Conservation (phyloP, 2,888 invertebrate genomes). For the Eilema sororculum region DNA sequence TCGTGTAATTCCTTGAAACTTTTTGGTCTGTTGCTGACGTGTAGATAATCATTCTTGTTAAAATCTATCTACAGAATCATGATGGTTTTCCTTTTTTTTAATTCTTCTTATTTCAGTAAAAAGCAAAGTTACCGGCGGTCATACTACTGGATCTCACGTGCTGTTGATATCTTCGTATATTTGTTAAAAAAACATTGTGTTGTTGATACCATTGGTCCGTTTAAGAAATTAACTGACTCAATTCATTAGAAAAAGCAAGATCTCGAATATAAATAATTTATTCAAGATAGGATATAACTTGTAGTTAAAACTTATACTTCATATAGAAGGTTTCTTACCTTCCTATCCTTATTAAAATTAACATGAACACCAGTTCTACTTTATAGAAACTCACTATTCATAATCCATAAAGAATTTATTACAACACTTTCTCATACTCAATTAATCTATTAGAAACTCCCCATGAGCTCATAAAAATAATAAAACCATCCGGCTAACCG, state of each 20-base stretch:
- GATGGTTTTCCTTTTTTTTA: not conserved
- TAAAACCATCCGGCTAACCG: conserved; percentile 43
- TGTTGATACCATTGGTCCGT: not conserved
- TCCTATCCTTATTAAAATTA: not conserved
- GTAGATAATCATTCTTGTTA: not conserved
- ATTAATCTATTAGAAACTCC: conserved; percentile 24
- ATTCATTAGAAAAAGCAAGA: not conserved
- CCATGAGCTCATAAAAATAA: conserved; percentile 28
- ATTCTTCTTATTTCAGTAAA: not conserved
- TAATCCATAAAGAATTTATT: not conserved
- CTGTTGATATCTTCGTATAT: not conserved
- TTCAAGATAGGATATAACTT: not conserved
- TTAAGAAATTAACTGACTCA: not conserved
- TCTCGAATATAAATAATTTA: not conserved
- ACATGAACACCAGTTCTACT: not conserved
- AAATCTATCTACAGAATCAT: not conserved
- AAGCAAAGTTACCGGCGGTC: not conserved
- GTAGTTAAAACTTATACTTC: no score
- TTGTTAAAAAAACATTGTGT: not conserved
- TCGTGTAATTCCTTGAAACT: not conserved
- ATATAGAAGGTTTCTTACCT: no score
- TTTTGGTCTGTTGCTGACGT: not conserved
- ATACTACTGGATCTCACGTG: not conserved
- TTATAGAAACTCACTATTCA: not conserved
- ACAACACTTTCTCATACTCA: conserved; percentile 10